Conservation (phyloP, 2,797 vertebrate genomes). For the Dromococcyx pavoninus region DNA sequence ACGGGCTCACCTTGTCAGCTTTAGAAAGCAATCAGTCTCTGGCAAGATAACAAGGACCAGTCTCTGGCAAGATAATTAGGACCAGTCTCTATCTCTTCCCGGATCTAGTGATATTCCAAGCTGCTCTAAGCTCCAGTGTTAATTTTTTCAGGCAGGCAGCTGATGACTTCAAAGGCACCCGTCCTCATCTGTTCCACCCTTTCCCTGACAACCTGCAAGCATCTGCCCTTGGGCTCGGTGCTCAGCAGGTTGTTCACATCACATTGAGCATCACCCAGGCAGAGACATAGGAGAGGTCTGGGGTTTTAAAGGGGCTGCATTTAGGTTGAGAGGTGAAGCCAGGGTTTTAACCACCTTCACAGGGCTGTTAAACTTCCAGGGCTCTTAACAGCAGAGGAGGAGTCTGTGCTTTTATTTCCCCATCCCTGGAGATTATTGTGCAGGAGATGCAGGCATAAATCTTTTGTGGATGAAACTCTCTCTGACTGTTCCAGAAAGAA, state of each 20-base stretch:
- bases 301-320: background rate
- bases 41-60: background rate
- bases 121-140: background rate
- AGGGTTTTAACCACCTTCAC: background rate
- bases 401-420: background rate
- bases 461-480: background rate
- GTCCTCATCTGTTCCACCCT: background rate
- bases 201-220: background rate
- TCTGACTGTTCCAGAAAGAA: slow-evolving; percentile 44
- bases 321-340: background rate
- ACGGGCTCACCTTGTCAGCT: background rate
- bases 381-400: background rate
- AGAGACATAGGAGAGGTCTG: background rate
- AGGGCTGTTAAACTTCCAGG: background rate
- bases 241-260: rapidly evolving
- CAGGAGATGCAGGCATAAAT: background rate
- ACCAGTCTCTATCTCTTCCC: background rate
- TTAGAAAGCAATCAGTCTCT: background rate
- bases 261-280: background rate
- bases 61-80: background rate
- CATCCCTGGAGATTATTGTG: rapidly evolving
- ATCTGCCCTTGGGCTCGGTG: rapidly evolving
- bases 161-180: background rate
- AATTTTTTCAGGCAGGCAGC: background rate
- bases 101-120: background rate